A percentile compares a stretch with the other conserved stretches of the same genome.
These are phyloP conservation scores for Camponotus pennsylvanicus DNA, from an alignment of 1,140 invertebrate genomes.

Conservation along the genomic window DNA sequence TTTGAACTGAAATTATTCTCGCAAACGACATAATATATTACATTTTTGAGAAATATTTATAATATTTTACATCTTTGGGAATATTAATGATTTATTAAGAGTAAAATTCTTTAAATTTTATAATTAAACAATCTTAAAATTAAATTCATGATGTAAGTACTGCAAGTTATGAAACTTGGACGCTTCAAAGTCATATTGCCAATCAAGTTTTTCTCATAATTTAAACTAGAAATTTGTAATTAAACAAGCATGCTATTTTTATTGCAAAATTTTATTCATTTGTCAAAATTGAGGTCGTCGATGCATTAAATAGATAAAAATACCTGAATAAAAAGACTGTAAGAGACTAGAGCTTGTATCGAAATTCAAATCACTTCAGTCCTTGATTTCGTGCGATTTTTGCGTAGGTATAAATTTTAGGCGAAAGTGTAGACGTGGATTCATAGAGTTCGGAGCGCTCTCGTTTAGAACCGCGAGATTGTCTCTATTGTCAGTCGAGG, in stretches of 20 bases:
- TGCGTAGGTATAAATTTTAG: slow-evolving; percentile 11
- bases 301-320: background rate
- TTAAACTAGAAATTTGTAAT: background rate
- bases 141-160: background rate
- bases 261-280: background rate
- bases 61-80: background rate
- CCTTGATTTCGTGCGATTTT: background rate
- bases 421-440: background rate
- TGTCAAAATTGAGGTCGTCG: background rate
- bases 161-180: background rate
- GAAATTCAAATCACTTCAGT: background rate
- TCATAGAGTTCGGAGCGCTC: slow-evolving; percentile 37
- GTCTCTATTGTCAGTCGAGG: background rate
- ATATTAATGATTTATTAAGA: background rate
- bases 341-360: background rate
- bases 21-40: background rate
- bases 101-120: background rate
- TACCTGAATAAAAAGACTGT: background rate
- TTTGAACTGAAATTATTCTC: slow-evolving; percentile 14
- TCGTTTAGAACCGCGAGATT: slow-evolving; percentile 54
- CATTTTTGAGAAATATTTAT: background rate
- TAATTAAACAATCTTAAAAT: background rate
- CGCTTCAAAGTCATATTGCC: background rate
- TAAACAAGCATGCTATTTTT: background rate
- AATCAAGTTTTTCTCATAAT: background rate